Evolutionary conservation across 2,797 vertebrate species (phyloP), one percentile per base, ranked within the genome.

Genomic region (Potorous gilbertii): DNA sequence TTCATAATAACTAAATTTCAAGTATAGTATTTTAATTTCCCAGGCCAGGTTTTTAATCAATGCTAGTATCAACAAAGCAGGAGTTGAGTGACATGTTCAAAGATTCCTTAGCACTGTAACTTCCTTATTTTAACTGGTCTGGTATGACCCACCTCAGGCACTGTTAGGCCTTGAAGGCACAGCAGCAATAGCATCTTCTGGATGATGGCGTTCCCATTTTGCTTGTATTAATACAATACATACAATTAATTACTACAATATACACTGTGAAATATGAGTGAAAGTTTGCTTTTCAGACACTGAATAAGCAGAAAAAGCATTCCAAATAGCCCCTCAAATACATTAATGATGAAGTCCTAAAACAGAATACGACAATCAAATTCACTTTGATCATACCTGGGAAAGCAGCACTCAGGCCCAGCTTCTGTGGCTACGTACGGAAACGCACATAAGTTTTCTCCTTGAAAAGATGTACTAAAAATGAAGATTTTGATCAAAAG

Each of bases 111-210:
- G 54, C 34, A 90, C 18, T 12, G 0, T 46, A 96, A 29, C 4
- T 11, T 97, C 62, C 93, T 90, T 28, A 95, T 52, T 97, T 93
- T 56, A 52, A 1, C 95, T 94, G 96, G 13, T 40, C 18, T 27
- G 54, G 29, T 93, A 28, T 28, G 92, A 91, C 27, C 21, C 5
- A 55, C 0, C 90, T 93, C 40, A 81, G 14, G 92, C 93, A 92
- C 34, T 46, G 62, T 24, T n/a, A 66, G 91, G 56, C 34, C 66
- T 13, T 40, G n/a, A 74, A 40, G n/a, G 6, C n/a, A 74, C 13
- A 74, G n/a, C 0, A 74, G 16, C 16, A 40, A 3, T n/a, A 40
- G n/a, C 66, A 40, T 74, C n/a, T 74, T 74, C 12, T 40, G 66
- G 66, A 74, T 74, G 29, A 9, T 54, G 24, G 55, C 5, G 4